These are phyloP conservation scores for Onychostruthus taczanowskii DNA, from an alignment of 2,113 vertebrate genomes.

Conservation along the genomic window DNA sequence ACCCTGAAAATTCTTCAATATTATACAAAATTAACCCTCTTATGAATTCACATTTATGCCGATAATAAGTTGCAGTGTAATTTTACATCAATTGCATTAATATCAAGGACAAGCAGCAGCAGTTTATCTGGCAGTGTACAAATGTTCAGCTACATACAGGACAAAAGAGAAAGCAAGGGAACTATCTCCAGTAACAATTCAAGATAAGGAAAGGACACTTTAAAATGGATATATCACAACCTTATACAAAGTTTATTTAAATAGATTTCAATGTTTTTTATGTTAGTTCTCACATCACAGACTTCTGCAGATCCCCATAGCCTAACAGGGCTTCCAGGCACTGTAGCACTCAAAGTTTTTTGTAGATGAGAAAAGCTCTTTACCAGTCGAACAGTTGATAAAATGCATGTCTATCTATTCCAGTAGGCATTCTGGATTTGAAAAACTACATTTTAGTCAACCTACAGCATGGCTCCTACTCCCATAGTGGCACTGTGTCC, in stretches of 20 bases:
- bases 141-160: not conserved
- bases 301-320: not conserved
- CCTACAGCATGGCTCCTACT: not conserved
- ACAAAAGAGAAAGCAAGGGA: not conserved
- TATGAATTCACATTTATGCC: not conserved
- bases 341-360: not conserved
- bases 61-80: conserved; percentile 37
- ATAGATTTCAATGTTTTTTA: not conserved
- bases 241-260: not conserved
- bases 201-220: not conserved
- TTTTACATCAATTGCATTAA: conserved; percentile 13
- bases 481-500: not conserved
- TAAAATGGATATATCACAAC: not conserved
- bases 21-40: not conserved
- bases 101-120: not conserved
- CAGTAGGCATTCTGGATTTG: not conserved
- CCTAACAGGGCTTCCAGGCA: not conserved
- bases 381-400: not conserved
- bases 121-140: not conserved
- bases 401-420: not conserved
- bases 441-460: not conserved
- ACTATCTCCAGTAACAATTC: not conserved
- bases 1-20: conserved; percentile 27
- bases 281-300: not conserved
- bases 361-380: not conserved